These are phyloP conservation scores for Spilosoma lubricipeda DNA, from an alignment of 2,888 invertebrate genomes.

Conservation along the genomic window DNA sequence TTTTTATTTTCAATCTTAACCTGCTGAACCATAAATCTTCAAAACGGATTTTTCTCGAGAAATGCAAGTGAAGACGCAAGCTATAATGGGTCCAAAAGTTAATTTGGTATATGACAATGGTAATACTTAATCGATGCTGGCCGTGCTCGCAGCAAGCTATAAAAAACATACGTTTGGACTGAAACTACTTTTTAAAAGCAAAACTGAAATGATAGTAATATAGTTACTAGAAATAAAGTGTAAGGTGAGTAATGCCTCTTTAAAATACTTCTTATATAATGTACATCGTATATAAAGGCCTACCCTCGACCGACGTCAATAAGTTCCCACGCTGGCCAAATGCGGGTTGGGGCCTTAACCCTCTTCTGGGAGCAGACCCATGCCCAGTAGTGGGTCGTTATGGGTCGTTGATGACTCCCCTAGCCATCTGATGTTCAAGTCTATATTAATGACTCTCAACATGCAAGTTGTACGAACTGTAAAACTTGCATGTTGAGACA, in stretches of 20 bases:
- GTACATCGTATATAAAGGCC: too few species aligned
- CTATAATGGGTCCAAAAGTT: not conserved
- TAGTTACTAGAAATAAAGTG: too few species aligned
- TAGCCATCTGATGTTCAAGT: not conserved
- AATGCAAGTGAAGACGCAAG: not conserved
- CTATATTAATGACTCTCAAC: not conserved
- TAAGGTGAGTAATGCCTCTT: too few species aligned
- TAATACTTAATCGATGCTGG: too few species aligned
- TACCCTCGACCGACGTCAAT: too few species aligned
- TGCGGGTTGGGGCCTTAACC: too few species aligned
- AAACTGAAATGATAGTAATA: not conserved
- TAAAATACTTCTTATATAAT: too few species aligned
- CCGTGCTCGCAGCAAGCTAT: not conserved
- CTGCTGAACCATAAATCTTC: not conserved
- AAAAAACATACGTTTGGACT: not conserved
- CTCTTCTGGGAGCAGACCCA: too few species aligned
- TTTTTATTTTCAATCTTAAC: not conserved
- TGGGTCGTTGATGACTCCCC: too few species aligned
- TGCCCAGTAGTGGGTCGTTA: too few species aligned
- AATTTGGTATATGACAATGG: not conserved
- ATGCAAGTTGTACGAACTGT: not conserved
- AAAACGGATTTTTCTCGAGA: not conserved
- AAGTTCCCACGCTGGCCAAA: too few species aligned
- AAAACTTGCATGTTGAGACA: too few species aligned
- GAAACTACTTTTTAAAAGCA: not conserved